phyloP scores from a whole-genome alignment of 2,113 vertebrate genomes.

The Aleadryas rufinucha region DNA sequence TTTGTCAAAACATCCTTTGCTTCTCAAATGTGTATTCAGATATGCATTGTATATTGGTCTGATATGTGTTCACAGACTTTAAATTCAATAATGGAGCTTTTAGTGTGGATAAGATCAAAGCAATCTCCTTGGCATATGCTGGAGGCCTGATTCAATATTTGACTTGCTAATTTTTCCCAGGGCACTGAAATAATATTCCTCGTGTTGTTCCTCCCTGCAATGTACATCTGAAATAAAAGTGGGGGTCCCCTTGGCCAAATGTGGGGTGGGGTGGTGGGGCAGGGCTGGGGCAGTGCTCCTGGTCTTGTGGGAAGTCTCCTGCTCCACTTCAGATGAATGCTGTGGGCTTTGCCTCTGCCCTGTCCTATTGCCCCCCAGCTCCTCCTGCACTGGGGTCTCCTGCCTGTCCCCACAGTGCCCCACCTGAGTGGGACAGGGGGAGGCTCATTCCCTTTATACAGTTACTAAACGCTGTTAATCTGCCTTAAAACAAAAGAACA shows the following conservation, averaged over 20 bases:
- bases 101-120: conserved; percentile 89
- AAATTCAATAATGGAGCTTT: conserved; percentile 84
- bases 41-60: conserved; percentile 72
- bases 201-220: conserved; percentile 73
- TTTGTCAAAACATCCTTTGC: conserved; percentile 70
- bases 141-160: conserved; percentile 85
- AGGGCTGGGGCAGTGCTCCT: not conserved
- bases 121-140: conserved; percentile 82
- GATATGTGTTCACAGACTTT: conserved; percentile 78
- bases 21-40: conserved; percentile 63
- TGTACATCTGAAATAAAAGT: conserved; percentile 63
- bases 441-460: fast-evolving
- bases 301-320: not conserved
- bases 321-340: not conserved
- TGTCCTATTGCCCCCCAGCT: not conserved
- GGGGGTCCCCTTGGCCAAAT: not conserved
- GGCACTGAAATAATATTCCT: conserved; percentile 80
- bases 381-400: not conserved
- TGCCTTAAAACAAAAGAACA: not conserved
- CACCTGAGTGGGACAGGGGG: not conserved
- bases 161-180: conserved; percentile 90
- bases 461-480: not conserved
- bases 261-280: not conserved
- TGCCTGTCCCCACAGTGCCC: not conserved
- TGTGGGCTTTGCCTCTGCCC: not conserved